Percentiles rank a stretch among this genome's conserved stretches.
phyloP scores from a whole-genome alignment of 2,888 invertebrate genomes.

The Scotopteryx bipunctaria region DNA sequence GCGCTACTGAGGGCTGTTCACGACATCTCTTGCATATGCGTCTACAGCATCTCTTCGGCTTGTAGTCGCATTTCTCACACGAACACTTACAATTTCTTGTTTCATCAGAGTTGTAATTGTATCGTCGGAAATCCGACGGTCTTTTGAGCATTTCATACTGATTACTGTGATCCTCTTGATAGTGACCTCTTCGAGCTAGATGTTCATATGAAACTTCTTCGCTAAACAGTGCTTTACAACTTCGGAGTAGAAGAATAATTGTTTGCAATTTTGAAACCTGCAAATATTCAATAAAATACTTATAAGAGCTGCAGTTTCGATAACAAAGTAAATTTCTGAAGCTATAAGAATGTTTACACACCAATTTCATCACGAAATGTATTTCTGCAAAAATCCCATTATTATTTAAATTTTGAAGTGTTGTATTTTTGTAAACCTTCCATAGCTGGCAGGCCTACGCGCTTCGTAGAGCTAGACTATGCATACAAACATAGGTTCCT shows the following conservation, averaged over 20 bases:
- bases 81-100: conserved; percentile 12
- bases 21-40: conserved; percentile 5
- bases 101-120: background rate
- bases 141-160: background rate
- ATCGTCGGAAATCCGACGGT: background rate
- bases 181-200: background rate
- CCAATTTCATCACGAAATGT: conserved; percentile 18
- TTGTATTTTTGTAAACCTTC: too few relatives aligned
- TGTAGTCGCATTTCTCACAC: conserved; percentile 12
- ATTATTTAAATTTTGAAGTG: background rate
- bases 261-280: conserved; percentile 4
- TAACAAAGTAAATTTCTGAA: background rate
- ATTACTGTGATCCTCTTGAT: background rate
- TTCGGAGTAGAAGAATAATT: conserved; percentile 2
- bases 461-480: too few relatives aligned
- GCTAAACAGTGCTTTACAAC: background rate
- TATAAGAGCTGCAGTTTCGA: background rate
- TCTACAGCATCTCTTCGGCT: conserved; percentile 7
- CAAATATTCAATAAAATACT: background rate
- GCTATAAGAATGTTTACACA: too few relatives aligned
- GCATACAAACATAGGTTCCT: too few relatives aligned
- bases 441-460: too few relatives aligned
- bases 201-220: background rate
- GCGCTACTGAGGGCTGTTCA: background rate
- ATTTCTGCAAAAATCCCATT: background rate